Conservation (phyloP, 2,888 invertebrate genomes). For the Pristionchus entomophagus region DNA sequence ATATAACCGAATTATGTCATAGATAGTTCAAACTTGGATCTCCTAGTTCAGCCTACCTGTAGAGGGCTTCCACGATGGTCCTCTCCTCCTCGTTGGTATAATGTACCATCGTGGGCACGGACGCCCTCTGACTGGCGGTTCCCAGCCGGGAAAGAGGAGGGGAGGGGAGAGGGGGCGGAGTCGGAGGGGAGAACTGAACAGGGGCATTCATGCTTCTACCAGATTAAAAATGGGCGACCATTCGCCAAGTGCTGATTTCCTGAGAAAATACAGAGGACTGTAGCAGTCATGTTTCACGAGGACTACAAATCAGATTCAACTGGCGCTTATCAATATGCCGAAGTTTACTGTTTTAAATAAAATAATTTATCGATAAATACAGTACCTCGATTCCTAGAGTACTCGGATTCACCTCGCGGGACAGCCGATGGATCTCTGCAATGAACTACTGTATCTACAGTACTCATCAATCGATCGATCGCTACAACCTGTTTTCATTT, state of each 20-base stretch:
- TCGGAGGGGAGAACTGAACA: neutral
- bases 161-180: neutral
- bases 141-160: constrained; percentile 56
- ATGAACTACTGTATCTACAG: neutral
- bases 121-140: constrained; percentile 50
- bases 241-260: too few relatives aligned
- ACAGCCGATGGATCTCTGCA: constrained; percentile 29
- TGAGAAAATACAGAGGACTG: too few relatives aligned
- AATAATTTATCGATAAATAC: neutral
- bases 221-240: too few relatives aligned
- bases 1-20: too few relatives aligned
- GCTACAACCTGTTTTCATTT: too few relatives aligned
- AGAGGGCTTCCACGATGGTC: neutral
- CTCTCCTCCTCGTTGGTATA: neutral
- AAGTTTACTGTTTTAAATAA: too few relatives aligned
- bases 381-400: constrained; percentile 13
- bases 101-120: constrained; percentile 63
- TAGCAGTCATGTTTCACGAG: too few relatives aligned
- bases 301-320: too few relatives aligned
- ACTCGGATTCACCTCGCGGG: constrained; percentile 9
- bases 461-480: neutral
- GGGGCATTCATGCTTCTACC: too few relatives aligned
- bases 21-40: too few relatives aligned
- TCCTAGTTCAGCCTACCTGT: too few relatives aligned
- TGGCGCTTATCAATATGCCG: too few relatives aligned